phyloP scores from a whole-genome alignment of 2,888 invertebrate species.

The Melangyna quadrimaculata region DNA sequence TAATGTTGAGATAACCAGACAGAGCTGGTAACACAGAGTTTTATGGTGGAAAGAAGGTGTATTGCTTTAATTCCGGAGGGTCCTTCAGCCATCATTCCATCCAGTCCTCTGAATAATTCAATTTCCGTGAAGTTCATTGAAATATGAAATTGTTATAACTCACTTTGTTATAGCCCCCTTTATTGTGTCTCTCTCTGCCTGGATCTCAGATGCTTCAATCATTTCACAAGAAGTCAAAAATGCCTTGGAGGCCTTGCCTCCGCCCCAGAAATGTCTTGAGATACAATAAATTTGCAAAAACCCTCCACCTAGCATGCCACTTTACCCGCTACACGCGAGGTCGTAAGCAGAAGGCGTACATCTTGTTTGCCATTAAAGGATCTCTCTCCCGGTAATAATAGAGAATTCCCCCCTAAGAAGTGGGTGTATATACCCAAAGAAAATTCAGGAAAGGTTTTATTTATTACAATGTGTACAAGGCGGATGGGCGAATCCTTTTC shows the following conservation, averaged over 20 bases:
- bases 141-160: constrained; percentile 71
- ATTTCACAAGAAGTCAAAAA: constrained; percentile 19
- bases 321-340: constrained; percentile 45
- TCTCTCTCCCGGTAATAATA: constrained; percentile 3
- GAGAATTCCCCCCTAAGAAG: constrained; percentile 28
- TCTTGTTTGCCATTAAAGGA: constrained; percentile 61
- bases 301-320: constrained; percentile 30
- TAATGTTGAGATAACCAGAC: constrained; percentile 15
- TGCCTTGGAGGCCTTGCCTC: constrained; percentile 60
- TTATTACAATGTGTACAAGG: constrained; percentile 66
- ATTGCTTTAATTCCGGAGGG: background rate
- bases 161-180: constrained; percentile 65
- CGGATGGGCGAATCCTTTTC: constrained; percentile 65
- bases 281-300: constrained; percentile 58
- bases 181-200: constrained; percentile 50
- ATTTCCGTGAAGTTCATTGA: constrained; percentile 69
- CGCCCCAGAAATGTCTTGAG: constrained; percentile 58
- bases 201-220: background rate
- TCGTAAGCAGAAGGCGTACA: constrained; percentile 71
- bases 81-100: constrained; percentile 9
- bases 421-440: constrained; percentile 72
- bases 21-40: background rate
- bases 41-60: background rate
- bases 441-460: constrained; percentile 72
- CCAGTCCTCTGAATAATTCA: constrained; percentile 68